These are phyloP conservation scores for Onchidella celtica DNA, from an alignment of 2,888 invertebrate species.

Conservation along the genomic window DNA sequence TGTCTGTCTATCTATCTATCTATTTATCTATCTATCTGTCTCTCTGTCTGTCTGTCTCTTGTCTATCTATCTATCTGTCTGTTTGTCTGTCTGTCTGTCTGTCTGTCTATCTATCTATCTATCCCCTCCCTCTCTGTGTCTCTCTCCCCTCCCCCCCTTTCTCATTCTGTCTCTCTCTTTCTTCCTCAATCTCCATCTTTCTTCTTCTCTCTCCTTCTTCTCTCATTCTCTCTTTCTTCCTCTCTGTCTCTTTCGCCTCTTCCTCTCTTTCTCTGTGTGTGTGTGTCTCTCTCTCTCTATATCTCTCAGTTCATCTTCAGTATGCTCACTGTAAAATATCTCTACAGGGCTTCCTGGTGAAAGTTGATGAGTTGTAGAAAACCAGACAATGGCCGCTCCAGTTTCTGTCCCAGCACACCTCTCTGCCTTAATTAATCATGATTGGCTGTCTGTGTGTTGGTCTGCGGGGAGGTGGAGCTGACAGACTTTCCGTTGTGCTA, in stretches of 20 bases:
- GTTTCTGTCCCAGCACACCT: too few relatives aligned
- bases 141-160: slow-evolving; percentile 23
- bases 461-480: too few relatives aligned
- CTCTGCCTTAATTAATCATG: too few relatives aligned
- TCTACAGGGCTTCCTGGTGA: too few relatives aligned
- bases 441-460: too few relatives aligned
- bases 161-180: neutral
- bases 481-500: too few relatives aligned
- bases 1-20: neutral
- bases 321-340: too few relatives aligned
- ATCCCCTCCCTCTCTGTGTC: too few relatives aligned
- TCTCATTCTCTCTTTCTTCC: slow-evolving; percentile 23
- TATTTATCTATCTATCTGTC: neutral
- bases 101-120: slow-evolving; percentile 2
- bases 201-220: slow-evolving; percentile 24
- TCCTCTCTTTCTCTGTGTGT: neutral
- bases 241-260: neutral
- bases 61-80: neutral
- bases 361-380: too few relatives aligned
- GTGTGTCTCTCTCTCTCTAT: slow-evolving; percentile 23
- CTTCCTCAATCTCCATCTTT: slow-evolving; percentile 16
- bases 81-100: slow-evolving; percentile 23
- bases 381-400: too few relatives aligned
- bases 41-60: too few relatives aligned
- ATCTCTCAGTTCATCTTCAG: neutral